Evolutionary conservation across 92 coral and sea anemone species (phyloP), one percentile per base, ranked within the genome.

Genomic region (Epizoanthus illoricatus): DNA sequence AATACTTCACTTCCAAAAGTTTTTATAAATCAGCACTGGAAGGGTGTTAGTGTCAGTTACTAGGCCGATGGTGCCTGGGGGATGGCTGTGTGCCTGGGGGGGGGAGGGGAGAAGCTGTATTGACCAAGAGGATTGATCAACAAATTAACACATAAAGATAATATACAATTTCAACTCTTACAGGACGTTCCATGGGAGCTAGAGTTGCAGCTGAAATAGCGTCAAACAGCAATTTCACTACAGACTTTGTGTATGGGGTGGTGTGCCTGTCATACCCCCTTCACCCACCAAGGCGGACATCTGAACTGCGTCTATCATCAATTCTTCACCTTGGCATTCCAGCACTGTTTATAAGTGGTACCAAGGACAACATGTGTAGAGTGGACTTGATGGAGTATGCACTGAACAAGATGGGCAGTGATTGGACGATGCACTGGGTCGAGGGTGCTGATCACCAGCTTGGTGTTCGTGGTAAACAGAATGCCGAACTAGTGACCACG

Each of bases 181-280:
- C 65, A 96, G 99, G 99, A 11, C 90, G 98, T 24, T 96, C 99
- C 42, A 96, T 96, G 98, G 99, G 99, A n/a, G 99, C 98, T n/a
- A 86, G 99, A 55, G 99, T 93, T 64, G 99, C 99, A 7, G 99
- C 94, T 17, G 99, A 96, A 79, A 87, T 96, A 20, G 99, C 94
- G 7, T 91, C 99, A 39, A 80, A 84, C 60, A 88, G 94, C 79
- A 79, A 84, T 54, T 93, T 96, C 33, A 93, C 94, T n/a, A 90
- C 88, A 43, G 74, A 88, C 68, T 93, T 96, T 80, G 89, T 93
- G 16, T 91, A 89, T 88, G 99, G 99, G 17, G 90, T 91, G 59
- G 97, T 90, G 17, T 96, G 99, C 80, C 69, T 96, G 55, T 96
- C 98, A 5, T 95, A 95, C 81, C 98, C 98, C 23, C 93, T 95